Evolutionary conservation across 2,113 vertebrate species (phyloP), one percentile per base, ranked within the genome.

Genomic region (Oryzias melastigma): DNA sequence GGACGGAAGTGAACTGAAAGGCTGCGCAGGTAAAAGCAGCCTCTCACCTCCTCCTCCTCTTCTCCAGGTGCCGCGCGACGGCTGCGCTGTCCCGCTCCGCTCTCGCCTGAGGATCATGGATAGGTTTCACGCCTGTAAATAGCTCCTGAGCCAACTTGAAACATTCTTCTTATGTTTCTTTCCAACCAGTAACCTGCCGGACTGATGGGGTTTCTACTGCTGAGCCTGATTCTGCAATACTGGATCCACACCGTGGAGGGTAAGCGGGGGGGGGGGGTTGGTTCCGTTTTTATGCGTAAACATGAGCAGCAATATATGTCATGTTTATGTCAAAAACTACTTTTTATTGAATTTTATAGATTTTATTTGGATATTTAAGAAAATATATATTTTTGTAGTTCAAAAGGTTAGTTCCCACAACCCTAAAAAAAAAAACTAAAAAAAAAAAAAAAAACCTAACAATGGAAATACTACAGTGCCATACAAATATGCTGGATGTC

Each of bases 131-230:
- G 19, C 58, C 52, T 65, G 68, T 71, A 66, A 79, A 77, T 68
- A 46, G 4, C 48, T 51, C 55, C 77, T 83, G 73, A 81, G 67
- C 81, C 56, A 49, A 75, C 46, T 53, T 87, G 67, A 85, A 78
- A 43, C 42, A 13, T 61, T 86, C 65, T 47, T 86, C 85, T 87
- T 80, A 65, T 80, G 81, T 87, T 81, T 91, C 92, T 84, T 87
- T 64, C 87, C 80, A 80, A 88, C 81, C 91, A 94, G 89, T 74
- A 83, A 88, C 85, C 92, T 91, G 93, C 84, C 94, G 93, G 93
- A 92, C 94, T 93, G 93, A 99, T 99, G 96, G 96, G 95, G 94
- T 92, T 94, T 92, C 88, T 94, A 89, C 91, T 94, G 86, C 88
- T 96, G 76, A 94, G 89, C 90, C 91, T 97, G 87, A 83, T 96